Percentiles rank a stretch among this genome's conserved stretches.
Conservation (phyloP, 2,888 invertebrate genomes). For the Margaritifera margaritifera region DNA sequence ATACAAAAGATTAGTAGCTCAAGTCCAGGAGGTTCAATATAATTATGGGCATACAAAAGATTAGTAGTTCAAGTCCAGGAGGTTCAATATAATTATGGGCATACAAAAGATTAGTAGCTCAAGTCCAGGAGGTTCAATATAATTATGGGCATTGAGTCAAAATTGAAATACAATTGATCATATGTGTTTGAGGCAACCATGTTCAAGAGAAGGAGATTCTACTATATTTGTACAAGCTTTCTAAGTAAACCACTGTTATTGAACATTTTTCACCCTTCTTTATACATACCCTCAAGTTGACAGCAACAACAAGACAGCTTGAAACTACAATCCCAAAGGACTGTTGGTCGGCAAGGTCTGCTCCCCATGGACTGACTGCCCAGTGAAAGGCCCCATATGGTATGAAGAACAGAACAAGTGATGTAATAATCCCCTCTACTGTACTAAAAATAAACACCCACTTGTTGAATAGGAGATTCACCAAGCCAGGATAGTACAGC, state of each 20-base stretch:
- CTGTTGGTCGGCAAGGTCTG: conserved; percentile 94
- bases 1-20: too few relatives aligned
- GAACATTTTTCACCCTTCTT: not conserved
- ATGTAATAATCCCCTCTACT: conserved; percentile 95
- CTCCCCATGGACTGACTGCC: conserved; percentile 89
- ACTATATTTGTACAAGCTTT: not conserved
- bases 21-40: too few relatives aligned
- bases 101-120: too few relatives aligned
- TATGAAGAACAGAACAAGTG: conserved; percentile 95
- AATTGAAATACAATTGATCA: too few relatives aligned
- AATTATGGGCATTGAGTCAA: too few relatives aligned
- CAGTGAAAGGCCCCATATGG: conserved; percentile 95
- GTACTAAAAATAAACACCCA: conserved; percentile 90
- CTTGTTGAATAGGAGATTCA: conserved; percentile 96
- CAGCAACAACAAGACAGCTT: conserved; percentile 95
- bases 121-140: too few relatives aligned
- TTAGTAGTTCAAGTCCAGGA: too few relatives aligned
- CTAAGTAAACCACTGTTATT: not conserved
- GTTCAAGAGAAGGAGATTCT: too few relatives aligned
- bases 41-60: too few relatives aligned
- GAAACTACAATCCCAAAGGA: conserved; percentile 95
- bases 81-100: too few relatives aligned
- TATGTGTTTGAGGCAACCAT: too few relatives aligned
- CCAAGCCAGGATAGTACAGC: conserved; percentile 95
- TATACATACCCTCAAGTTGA: conserved; percentile 91